Evolutionary conservation across 1,140 invertebrate species (phyloP).

Genomic region (Cherax destructor): DNA sequence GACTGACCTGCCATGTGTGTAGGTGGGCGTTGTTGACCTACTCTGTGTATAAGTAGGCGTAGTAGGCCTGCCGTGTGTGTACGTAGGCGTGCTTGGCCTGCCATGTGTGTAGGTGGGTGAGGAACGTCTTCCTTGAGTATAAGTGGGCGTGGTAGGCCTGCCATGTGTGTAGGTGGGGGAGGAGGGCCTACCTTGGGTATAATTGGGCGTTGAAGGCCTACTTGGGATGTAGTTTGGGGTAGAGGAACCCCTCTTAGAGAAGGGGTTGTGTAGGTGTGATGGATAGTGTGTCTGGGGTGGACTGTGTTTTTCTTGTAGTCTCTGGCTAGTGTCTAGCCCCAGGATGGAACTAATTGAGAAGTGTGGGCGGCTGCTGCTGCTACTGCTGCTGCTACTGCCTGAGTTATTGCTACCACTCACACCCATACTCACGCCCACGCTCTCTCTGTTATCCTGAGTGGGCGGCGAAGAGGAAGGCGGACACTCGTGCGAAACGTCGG

Average conservation of each 20-base stretch:
- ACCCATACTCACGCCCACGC: conserved; percentile 17
- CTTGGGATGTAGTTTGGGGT: neutral
- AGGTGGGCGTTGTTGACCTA: neutral
- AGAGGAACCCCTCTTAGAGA: neutral
- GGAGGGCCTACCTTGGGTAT: conserved; percentile 12
- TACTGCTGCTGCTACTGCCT: conserved; percentile 14
- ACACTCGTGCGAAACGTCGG: conserved; percentile 5
- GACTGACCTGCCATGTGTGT: conserved; percentile 10
- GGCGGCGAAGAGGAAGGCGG: conserved; percentile 30
- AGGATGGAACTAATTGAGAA: conserved; percentile 71
- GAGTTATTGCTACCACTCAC: conserved; percentile 6
- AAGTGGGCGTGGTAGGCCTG: conserved; percentile 1
- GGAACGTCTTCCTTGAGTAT: neutral
- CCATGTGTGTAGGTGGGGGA: neutral
- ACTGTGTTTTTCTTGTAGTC: conserved; percentile 8
- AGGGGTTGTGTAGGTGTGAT: neutral
- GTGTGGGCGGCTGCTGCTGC: conserved; percentile 54
- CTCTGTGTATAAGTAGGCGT: conserved; percentile 3
- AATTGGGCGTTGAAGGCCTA: neutral
- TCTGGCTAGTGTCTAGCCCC: conserved; percentile 56
- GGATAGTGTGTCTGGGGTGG: conserved; percentile 1
- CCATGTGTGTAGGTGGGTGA: conserved; percentile 15
- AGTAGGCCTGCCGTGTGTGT: neutral
- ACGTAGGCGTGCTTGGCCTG: neutral
- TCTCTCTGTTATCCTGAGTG: neutral